phyloP scores from a whole-genome alignment of 1,140 invertebrate genomes.

The Radopholus similis region DNA sequence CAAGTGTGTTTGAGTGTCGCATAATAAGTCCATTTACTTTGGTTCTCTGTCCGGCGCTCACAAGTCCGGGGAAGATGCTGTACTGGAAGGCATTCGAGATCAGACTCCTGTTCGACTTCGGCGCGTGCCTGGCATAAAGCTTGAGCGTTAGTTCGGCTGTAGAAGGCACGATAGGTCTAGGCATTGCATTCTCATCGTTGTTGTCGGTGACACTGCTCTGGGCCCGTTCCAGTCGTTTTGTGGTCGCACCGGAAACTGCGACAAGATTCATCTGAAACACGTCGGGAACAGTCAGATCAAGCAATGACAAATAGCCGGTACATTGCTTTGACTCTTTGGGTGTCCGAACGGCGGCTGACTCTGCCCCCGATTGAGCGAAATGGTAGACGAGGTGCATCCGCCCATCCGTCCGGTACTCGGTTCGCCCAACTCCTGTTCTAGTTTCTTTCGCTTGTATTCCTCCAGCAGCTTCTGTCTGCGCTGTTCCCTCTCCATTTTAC shows the following conservation, averaged over 20 bases:
- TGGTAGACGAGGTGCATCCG: conserved; percentile 43
- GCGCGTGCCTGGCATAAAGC: conserved; percentile 89
- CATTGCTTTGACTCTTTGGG: conserved; percentile 59
- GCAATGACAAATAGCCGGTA: conserved; percentile 29
- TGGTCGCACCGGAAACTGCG: conserved; percentile 17
- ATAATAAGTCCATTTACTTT: too few species aligned
- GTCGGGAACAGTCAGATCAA: background rate
- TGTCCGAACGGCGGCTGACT: conserved; percentile 51
- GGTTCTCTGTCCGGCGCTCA: conserved; percentile 86
- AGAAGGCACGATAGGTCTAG: conserved; percentile 33
- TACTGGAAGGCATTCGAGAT: conserved; percentile 97
- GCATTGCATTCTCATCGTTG: too few species aligned
- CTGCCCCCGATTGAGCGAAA: conserved; percentile 51
- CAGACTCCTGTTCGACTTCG: conserved; percentile 91
- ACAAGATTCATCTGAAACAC: conserved; percentile 42
- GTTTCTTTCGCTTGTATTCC: conserved; percentile 59
- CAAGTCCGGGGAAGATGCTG: conserved; percentile 92
- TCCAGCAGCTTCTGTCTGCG: conserved; percentile 58
- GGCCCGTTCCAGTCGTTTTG: conserved; percentile 18
- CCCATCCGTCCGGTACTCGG: conserved; percentile 30
- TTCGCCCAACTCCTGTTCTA: conserved; percentile 56
- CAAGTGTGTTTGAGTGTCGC: too few species aligned
- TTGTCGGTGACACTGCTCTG: conserved; percentile 48
- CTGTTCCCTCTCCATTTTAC: conserved; percentile 68
- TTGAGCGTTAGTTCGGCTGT: conserved; percentile 69